Evolutionary conservation across 2,797 vertebrate species (phyloP).

Genomic region (Crenuchus spilurus): DNA sequence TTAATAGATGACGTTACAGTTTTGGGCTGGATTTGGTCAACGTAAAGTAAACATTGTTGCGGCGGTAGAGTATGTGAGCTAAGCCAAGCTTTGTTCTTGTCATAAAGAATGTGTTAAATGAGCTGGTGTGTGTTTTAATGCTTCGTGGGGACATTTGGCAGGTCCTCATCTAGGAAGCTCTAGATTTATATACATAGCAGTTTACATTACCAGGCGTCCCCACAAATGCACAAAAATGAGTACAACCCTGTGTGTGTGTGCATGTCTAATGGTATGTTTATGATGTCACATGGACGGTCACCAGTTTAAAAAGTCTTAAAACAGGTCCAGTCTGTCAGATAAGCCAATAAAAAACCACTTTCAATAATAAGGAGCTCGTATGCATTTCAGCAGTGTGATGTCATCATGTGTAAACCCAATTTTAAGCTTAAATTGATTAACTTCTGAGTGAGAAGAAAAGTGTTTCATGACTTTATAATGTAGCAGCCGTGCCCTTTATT

Average conservation of each 20-base stretch:
- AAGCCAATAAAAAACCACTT: background rate
- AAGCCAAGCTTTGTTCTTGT: conserved; percentile 41
- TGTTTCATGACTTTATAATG: conserved; percentile 52
- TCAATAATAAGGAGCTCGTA: background rate
- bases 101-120: conserved; percentile 6
- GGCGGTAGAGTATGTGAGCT: conserved; percentile 41
- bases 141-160: too few species aligned
- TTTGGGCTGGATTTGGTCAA: conserved; percentile 64
- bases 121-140: background rate
- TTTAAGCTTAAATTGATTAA: background rate
- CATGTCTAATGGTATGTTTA: too few species aligned
- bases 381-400: conserved; percentile 17
- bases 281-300: background rate
- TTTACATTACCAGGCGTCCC: too few species aligned
- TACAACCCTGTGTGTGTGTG: too few species aligned
- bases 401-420: conserved; percentile 20
- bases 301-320: background rate
- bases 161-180: too few species aligned
- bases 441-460: conserved; percentile 14
- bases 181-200: too few species aligned
- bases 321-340: background rate
- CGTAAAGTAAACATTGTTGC: conserved; percentile 66
- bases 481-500: conserved; percentile 56
- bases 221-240: too few species aligned
- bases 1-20: conserved; percentile 57